Conservation (phyloP, 2,113 vertebrate species). For the Indicator maculatus region DNA sequence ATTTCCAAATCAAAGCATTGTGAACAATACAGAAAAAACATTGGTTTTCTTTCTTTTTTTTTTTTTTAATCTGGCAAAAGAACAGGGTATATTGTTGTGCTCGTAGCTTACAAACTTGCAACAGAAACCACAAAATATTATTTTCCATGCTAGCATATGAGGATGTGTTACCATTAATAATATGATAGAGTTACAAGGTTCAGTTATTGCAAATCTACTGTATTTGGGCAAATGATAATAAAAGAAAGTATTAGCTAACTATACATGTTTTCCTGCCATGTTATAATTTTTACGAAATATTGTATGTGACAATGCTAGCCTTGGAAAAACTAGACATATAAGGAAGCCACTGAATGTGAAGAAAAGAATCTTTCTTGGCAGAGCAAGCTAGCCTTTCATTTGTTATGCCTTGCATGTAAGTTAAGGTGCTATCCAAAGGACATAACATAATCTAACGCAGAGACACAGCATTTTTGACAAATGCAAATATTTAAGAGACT, state of each 20-base stretch:
- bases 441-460: neutral
- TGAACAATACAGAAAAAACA: neutral
- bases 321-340: conserved; percentile 1
- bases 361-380: neutral
- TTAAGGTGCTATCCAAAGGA: conserved; percentile 43
- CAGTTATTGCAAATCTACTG: neutral
- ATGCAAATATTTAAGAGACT: neutral
- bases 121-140: neutral
- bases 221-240: neutral
- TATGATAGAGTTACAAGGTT: neutral
- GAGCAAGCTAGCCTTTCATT: conserved; percentile 8
- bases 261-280: neutral
- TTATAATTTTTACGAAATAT: conserved; percentile 30
- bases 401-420: conserved; percentile 35
- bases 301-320: neutral
- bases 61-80: neutral
- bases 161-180: neutral
- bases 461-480: neutral
- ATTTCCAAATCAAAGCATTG: neutral
- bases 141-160: neutral
- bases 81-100: neutral
- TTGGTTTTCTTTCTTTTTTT: neutral
- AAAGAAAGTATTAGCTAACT: neutral
- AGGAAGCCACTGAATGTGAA: neutral
- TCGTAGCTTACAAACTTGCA: neutral